Evolutionary conservation across 2,113 vertebrate genomes (phyloP).

Genomic region (human): DNA sequence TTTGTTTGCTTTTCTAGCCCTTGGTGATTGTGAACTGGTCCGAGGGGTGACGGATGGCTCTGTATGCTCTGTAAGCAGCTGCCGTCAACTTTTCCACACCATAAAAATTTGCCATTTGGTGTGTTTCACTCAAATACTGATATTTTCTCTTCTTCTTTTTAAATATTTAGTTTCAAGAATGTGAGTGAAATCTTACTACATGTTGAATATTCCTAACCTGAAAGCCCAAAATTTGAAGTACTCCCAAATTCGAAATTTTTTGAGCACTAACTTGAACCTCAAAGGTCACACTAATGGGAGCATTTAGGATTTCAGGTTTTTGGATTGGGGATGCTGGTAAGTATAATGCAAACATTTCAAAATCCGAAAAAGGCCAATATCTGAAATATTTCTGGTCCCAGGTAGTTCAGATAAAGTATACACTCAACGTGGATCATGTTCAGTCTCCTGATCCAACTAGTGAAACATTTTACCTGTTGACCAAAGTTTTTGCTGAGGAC

Average conservation of each 20-base stretch:
- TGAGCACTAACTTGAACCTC: background rate
- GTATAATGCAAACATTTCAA: background rate
- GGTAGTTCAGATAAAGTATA: background rate
- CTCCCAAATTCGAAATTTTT: background rate
- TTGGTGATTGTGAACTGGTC: background rate
- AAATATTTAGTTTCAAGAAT: background rate
- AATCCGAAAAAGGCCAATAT: background rate
- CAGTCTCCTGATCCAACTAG: background rate
- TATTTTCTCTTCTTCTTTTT: background rate
- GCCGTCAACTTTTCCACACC: background rate
- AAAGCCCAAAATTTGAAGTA: background rate
- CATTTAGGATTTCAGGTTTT: background rate
- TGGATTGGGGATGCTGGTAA: background rate
- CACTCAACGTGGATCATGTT: background rate
- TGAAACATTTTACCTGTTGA: conserved; percentile 25
- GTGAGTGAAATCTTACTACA: background rate
- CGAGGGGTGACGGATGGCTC: background rate
- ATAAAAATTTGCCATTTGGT: background rate
- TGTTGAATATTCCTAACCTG: background rate
- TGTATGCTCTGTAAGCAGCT: background rate
- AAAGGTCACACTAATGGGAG: background rate
- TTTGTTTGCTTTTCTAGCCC: background rate
- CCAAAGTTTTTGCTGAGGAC: background rate
- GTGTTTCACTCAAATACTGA: background rate
- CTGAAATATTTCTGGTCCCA: background rate